Base-by-base conservation (phyloP, 2,113 vertebrate species). In the Hemiprocne comata region DNA sequence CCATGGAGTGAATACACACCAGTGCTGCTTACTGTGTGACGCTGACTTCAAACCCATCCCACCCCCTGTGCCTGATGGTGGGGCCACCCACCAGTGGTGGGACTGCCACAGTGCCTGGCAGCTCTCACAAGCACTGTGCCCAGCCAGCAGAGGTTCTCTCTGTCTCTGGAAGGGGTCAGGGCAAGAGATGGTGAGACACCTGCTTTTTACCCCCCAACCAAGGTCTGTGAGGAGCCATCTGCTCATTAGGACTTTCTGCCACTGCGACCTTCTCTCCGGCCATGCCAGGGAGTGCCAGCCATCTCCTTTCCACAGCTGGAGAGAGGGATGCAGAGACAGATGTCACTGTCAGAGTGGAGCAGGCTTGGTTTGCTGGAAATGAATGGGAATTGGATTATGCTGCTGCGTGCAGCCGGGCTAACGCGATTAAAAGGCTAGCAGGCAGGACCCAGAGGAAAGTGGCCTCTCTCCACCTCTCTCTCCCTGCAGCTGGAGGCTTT, bases 361-460 rank as follows among this genome's bases (percentile, higher is more conserved):
- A 0, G 67, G n/a, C 89, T 91, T 2, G 1, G 70, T 75, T 85
- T 74, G 66, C 81, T 77, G 77, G 77, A 71, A 88, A 89, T 7
- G 44, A 91, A 48, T 44, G 80, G 71, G 53, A 89, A 97, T 97
- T 94, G 69, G 91, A 97, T 97, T 95, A 95, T 20, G 31, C 38
- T 51, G 81, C 71, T 96, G 83, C 73, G 89, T 69, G 66, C 46
- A 92, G 87, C 36, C 75, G 16, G 53, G 51, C 92, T 92, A 97
- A 96, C 74, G 17, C 1, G 17, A 93, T 86, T 91, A 93, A 70
- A 90, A 87, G 86, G 71, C 89, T 16, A 80, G 71, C 80, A 90
- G 79, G 75, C 85, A 85, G 65, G 65, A 61, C 44, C 65, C 1
- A 0, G 58, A 77, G 70, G 86, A 85, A 96, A 66, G 55, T 80